A percentile compares a stretch with the other conserved stretches of the same genome.
phyloP scores from a whole-genome alignment of 2,888 invertebrate genomes.

The Apotomis turbidana region DNA sequence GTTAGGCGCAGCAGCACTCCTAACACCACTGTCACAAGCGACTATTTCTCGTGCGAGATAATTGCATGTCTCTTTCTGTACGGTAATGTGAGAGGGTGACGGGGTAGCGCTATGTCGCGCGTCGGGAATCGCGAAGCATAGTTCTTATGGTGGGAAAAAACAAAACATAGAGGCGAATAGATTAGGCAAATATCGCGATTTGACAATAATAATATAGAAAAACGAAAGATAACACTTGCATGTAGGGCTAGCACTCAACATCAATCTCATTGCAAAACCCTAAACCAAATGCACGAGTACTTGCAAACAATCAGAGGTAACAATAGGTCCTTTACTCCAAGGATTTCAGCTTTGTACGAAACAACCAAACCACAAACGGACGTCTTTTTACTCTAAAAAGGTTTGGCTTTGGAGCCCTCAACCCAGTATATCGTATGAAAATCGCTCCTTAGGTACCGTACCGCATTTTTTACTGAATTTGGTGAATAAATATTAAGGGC shows the following conservation, averaged over 20 bases:
- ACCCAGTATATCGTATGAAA: conserved; percentile 8
- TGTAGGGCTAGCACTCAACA: neutral
- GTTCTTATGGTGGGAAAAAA: no score
- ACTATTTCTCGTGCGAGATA: no score
- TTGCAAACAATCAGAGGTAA: conserved; percentile 5
- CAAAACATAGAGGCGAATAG: no score
- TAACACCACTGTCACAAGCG: no score
- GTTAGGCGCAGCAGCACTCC: no score
- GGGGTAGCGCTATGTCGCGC: no score
- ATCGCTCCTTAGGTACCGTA: conserved; percentile 1
- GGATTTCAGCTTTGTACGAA: neutral
- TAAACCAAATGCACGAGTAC: neutral
- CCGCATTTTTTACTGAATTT: conserved; percentile 13
- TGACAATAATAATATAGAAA: neutral
- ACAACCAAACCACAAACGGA: neutral
- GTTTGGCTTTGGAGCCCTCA: conserved; percentile 2
- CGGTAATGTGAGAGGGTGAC: no score
- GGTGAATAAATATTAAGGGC: conserved; percentile 9
- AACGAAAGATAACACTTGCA: neutral
- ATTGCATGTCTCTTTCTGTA: no score
- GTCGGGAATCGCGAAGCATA: no score
- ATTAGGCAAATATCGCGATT: no score
- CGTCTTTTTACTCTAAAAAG: neutral
- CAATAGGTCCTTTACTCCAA: neutral
- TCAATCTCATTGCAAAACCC: neutral